Percentiles rank a stretch among this genome's conserved stretches.
Conservation (phyloP, 2,797 vertebrate species). For the Falco columbarius region DNA sequence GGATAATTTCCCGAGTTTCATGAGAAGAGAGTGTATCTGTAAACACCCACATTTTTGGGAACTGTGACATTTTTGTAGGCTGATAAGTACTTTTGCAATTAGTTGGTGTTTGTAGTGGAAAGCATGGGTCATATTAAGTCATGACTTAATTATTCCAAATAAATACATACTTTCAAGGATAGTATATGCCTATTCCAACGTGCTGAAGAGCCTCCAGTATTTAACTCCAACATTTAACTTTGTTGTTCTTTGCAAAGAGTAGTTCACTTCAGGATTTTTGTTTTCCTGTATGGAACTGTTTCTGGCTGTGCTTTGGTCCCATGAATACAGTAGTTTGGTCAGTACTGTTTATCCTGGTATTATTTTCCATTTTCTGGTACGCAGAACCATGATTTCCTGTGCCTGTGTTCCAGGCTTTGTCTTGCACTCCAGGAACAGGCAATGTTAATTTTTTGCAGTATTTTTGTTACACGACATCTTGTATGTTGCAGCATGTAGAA, state of each 20-base stretch:
- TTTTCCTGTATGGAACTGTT: background rate
- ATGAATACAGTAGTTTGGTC: background rate
- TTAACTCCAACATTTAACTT: background rate
- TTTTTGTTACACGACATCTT: background rate
- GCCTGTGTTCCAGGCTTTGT: background rate
- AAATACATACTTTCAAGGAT: background rate
- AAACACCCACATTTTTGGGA: background rate
- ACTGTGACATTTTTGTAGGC: background rate
- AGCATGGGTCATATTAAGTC: background rate
- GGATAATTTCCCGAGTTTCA: background rate
- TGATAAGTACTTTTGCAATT: background rate
- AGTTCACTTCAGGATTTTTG: background rate
- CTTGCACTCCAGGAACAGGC: background rate
- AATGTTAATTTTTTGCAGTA: background rate
- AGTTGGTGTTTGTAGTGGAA: background rate
- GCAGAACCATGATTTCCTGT: accelerated
- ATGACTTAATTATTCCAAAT: background rate
- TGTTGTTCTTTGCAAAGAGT: background rate
- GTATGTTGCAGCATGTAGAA: background rate
- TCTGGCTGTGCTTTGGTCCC: background rate
- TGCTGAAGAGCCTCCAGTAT: background rate
- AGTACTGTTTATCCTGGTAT: background rate
- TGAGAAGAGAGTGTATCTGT: background rate
- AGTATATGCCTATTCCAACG: background rate
- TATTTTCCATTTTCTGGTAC: background rate